phyloP scores from a whole-genome alignment of 2,888 invertebrate species.

The Allygus modestus region DNA sequence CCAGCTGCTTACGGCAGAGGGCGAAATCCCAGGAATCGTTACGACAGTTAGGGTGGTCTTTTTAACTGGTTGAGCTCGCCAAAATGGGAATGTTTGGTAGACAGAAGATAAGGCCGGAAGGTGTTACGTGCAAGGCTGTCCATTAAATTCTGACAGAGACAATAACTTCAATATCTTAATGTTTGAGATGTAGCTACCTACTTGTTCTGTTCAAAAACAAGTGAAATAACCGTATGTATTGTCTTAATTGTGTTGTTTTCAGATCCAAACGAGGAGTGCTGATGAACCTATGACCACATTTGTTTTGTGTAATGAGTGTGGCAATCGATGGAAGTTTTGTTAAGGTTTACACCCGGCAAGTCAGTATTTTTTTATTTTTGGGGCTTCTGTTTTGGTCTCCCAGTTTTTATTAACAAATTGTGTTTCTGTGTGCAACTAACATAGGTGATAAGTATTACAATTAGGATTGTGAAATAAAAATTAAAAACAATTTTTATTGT shows the following conservation, averaged over 20 bases:
- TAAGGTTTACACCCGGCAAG: slow-evolving; percentile 72
- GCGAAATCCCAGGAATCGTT: too few species aligned
- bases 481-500: background rate
- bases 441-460: background rate
- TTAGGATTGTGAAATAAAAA: background rate
- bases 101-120: too few species aligned
- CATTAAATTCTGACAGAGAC: too few species aligned
- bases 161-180: too few species aligned
- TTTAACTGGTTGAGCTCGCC: too few species aligned
- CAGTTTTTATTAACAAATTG: slow-evolving; percentile 1
- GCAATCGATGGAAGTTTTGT: slow-evolving; percentile 99
- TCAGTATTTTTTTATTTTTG: background rate
- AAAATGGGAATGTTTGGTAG: too few species aligned
- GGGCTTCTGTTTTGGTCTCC: background rate
- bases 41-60: too few species aligned
- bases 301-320: slow-evolving; percentile 98
- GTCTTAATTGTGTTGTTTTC: slow-evolving; percentile 65
- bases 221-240: background rate
- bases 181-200: too few species aligned
- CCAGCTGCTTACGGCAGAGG: too few species aligned
- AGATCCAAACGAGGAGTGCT: slow-evolving; percentile 97
- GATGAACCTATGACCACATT: slow-evolving; percentile 99
- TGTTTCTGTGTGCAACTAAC: slow-evolving; percentile 10
- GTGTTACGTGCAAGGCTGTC: too few species aligned
- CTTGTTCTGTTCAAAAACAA: too few species aligned